Evolutionary conservation across 2,797 vertebrate genomes (phyloP), one percentile per base, ranked within the genome.

Genomic region (Hyperoplus immaculatus): DNA sequence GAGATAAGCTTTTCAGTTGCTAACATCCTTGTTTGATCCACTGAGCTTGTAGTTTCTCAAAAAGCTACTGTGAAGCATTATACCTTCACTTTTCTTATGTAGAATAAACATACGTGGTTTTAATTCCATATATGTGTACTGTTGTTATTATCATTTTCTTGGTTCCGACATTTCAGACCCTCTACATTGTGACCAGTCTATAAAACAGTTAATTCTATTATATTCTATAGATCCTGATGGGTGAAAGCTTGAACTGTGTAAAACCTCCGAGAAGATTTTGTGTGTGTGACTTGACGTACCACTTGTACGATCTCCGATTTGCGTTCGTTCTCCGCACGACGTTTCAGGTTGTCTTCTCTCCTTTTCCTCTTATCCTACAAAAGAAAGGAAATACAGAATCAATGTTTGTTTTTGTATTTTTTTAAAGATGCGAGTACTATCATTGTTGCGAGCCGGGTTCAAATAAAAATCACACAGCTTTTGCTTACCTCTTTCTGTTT

Each of bases 271-370:
- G n/a, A 71, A 61, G n/a, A 1, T 43, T 15, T 18, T 6, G 38
- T 56, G 12, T 41, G 11, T 55, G 21, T 39, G 66, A 45, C 16
- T 4, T 45, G 0, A 93, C 97, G 83, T 93, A 99, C 98, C 97
- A 99, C 97, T 96, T 99, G 97, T 15, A 99, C 97, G 0, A 99
- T 90, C 88, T 99, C 97, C 0, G 96, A 94, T 88, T 96, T 98
- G 70, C 96, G 92, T 80, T 98, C 97, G 0, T 99, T 99, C 86
- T 97, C 97, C 50, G 94, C 92, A 0, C 97, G 94, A 10, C 97
- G 95, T 68, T 81, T 97, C 83, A 97, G 69, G 84, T 96, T 97
- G n/a, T 99, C 97, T 2, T 97, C 96, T 60, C 95, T 90, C 18
- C 97, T 94, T 66, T 90, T 95, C 74, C 97, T 96, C 91, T 96